Conservation (phyloP, 2,888 invertebrate genomes). For the Drosophila colorata region DNA sequence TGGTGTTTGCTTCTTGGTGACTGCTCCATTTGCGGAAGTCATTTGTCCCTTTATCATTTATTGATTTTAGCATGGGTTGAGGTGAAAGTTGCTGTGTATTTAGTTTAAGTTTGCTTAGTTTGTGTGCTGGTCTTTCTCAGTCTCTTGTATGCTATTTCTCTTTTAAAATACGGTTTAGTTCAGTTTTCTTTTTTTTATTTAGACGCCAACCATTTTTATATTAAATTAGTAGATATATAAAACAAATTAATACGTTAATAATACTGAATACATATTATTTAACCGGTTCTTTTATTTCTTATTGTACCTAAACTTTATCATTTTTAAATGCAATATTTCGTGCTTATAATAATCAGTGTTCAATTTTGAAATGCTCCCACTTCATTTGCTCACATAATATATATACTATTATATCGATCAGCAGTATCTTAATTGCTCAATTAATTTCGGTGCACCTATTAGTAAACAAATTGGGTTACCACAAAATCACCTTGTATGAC, state of each 20-base stretch:
- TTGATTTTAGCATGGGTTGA: conserved; percentile 35
- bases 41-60: conserved; percentile 35
- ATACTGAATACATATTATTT: background rate
- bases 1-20: conserved; percentile 10
- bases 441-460: background rate
- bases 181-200: too few relatives aligned
- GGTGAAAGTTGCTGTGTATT: conserved; percentile 17
- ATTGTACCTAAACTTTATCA: too few relatives aligned
- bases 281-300: background rate
- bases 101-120: background rate
- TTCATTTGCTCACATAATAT: background rate
- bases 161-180: background rate
- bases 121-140: background rate
- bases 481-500: conserved; percentile 17
- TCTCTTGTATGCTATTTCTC: background rate
- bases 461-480: conserved; percentile 32
- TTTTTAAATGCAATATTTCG: background rate
- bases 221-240: too few relatives aligned
- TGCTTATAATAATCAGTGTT: background rate
- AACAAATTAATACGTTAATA: background rate
- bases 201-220: too few relatives aligned
- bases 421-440: background rate
- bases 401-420: too few relatives aligned
- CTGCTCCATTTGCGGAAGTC: conserved; percentile 42
- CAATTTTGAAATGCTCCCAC: background rate